Evolutionary conservation across 2,797 vertebrate species (phyloP).

Genomic region (Esox masquinongy): DNA sequence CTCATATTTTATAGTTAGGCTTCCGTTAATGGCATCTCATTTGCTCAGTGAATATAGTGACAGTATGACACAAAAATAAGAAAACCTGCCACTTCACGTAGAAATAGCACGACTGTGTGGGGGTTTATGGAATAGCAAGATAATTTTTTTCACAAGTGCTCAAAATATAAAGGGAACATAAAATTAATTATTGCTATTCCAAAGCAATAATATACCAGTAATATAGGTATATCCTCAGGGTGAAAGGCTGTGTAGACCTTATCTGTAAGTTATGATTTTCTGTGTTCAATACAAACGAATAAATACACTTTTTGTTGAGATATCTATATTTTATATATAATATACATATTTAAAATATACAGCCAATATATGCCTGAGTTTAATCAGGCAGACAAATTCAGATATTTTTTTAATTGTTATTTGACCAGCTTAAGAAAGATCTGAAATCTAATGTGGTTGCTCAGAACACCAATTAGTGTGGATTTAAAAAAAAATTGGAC

Average conservation of each 20-base stretch:
- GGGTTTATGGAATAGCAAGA: slow-evolving; percentile 22
- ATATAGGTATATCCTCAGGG: background rate
- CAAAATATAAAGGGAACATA: background rate
- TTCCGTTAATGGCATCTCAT: background rate
- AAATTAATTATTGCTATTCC: background rate
- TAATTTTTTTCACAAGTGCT: background rate
- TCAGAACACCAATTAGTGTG: too few species aligned
- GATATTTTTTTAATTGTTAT: too few species aligned
- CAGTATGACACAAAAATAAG: background rate
- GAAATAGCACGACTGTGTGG: slow-evolving; percentile 70
- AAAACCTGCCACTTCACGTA: slow-evolving; percentile 31
- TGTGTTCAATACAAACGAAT: too few species aligned
- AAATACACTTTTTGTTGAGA: too few species aligned
- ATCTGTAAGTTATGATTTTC: too few species aligned
- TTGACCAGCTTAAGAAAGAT: too few species aligned
- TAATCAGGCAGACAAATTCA: too few species aligned
- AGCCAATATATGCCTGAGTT: too few species aligned
- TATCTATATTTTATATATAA: too few species aligned
- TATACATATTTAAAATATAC: too few species aligned
- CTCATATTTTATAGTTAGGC: background rate
- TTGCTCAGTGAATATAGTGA: background rate
- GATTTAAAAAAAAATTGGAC: too few species aligned
- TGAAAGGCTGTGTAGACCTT: background rate
- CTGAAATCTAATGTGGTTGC: too few species aligned
- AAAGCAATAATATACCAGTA: background rate